Evolutionary conservation across 2,888 invertebrate species (phyloP), one percentile per base, ranked within the genome.

Genomic region (Ctenicera cuprea): DNA sequence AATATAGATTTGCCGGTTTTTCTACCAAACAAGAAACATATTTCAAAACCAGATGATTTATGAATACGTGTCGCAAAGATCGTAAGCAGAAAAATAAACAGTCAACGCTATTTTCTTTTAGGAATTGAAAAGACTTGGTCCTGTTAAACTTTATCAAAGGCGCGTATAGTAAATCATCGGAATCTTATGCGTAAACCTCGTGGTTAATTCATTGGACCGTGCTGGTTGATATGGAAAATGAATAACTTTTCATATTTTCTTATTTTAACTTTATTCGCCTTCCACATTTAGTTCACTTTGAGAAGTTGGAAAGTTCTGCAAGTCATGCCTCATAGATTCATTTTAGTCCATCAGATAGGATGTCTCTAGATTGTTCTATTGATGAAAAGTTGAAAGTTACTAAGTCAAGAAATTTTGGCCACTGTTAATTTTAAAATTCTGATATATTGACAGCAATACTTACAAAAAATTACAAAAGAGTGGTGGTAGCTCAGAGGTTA

Each of bases 31-130:
- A 52, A 52, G 30, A 26, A 65, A 37, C 18, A 57, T 57, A 54
- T 67, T 63, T 65, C 52, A 65, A 52, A 37, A 16, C 14, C 43
- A 65, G 37, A 65, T 65, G 65, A 65, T 65, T 65, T 48, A 65
- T 43, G 57, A 41, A 12, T 38, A 12, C 33, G 38, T 52, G 37
- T 30, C 14, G 38, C 33, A 41, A 48, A 38, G 54, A 66, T 33
- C 18, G 38, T 67, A 57, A 38, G 54, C 38, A 41, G 26, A 50
- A 50, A 50, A 67, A 67, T 67, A 67, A 67, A 67, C 67, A 67
- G 41, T 50, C 52, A 38, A 14, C 54, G 38, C 14, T 50, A 43
- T 37, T 67, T 67, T 67, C 57, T 38, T 54, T 30, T 8, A 37
- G 43, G 50, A 65, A 45, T 18, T 59, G 59, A 59, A 59, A 59